phyloP scores from a whole-genome alignment of 2,797 vertebrate genomes.

The Cirrhinus molitorella region DNA sequence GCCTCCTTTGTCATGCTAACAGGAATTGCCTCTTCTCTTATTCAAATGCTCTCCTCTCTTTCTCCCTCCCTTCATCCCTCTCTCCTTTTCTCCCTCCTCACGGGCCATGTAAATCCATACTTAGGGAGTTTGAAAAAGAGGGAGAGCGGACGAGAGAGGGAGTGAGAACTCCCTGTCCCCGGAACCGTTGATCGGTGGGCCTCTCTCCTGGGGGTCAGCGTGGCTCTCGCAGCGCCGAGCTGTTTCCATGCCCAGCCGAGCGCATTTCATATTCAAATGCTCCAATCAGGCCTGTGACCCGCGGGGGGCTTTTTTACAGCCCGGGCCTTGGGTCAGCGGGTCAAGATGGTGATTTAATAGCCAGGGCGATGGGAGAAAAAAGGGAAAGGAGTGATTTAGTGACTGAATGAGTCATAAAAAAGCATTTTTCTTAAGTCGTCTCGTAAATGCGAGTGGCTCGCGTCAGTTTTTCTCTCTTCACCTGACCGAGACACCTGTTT shows the following conservation, averaged over 20 bases:
- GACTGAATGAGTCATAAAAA: slow-evolving; percentile 84
- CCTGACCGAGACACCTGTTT: slow-evolving; percentile 68
- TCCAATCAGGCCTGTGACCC: slow-evolving; percentile 84
- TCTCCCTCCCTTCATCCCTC: slow-evolving; percentile 63
- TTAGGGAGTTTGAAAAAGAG: slow-evolving; percentile 50
- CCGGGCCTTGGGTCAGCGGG: slow-evolving; percentile 79
- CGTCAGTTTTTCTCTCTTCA: slow-evolving; percentile 65
- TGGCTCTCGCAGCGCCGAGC: slow-evolving; percentile 75
- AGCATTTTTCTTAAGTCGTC: slow-evolving; percentile 83
- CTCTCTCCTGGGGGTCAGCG: slow-evolving; percentile 81
- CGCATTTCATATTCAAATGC: slow-evolving; percentile 89
- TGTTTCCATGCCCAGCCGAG: slow-evolving; percentile 82
- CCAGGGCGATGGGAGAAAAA: slow-evolving; percentile 73
- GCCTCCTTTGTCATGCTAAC: slow-evolving; percentile 86
- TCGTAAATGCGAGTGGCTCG: slow-evolving; percentile 74
- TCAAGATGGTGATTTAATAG: slow-evolving; percentile 87
- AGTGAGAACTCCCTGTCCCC: slow-evolving; percentile 62
- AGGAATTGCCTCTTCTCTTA: slow-evolving; percentile 82
- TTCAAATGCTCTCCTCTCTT: slow-evolving; percentile 83
- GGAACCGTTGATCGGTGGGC: slow-evolving; percentile 71
- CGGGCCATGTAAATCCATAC: slow-evolving; percentile 81
- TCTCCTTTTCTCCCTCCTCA: slow-evolving; percentile 70
- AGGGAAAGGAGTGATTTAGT: slow-evolving; percentile 79
- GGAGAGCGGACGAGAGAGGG: slow-evolving; percentile 54
- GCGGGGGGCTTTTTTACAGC: slow-evolving; percentile 83